Evolutionary conservation across 2,113 vertebrate genomes (phyloP).

Genomic region (Ellobius talpinus): DNA sequence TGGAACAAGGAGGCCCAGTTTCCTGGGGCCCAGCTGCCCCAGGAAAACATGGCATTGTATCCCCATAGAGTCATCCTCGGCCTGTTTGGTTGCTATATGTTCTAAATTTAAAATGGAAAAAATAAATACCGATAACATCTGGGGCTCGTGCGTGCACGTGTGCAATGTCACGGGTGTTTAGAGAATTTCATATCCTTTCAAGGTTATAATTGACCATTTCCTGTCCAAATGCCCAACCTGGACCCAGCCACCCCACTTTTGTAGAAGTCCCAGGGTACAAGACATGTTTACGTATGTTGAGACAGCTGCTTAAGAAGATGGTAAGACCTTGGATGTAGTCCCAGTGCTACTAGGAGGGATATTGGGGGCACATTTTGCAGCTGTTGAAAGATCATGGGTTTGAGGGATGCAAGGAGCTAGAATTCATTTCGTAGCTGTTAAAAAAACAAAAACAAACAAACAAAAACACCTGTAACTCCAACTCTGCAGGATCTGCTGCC

Average conservation of each 20-base stretch:
- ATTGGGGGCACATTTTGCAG: not conserved
- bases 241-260: not conserved
- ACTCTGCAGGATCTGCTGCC: not conserved
- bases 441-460: too few relatives aligned
- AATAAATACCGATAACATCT: accelerated
- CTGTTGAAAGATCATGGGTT: not conserved
- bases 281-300: accelerated
- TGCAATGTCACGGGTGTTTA: not conserved
- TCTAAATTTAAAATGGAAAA: accelerated
- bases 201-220: accelerated
- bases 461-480: not conserved
- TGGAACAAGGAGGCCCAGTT: accelerated
- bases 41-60: accelerated
- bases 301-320: accelerated
- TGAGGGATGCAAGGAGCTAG: not conserved
- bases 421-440: not conserved
- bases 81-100: accelerated
- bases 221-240: accelerated
- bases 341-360: not conserved
- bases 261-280: accelerated
- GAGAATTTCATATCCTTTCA: not conserved
- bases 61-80: accelerated
- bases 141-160: not conserved
- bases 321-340: not conserved
- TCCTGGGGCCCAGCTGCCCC: not conserved